Evolutionary conservation across 2,888 invertebrate species (phyloP).

Genomic region (Agriotes lineatus): DNA sequence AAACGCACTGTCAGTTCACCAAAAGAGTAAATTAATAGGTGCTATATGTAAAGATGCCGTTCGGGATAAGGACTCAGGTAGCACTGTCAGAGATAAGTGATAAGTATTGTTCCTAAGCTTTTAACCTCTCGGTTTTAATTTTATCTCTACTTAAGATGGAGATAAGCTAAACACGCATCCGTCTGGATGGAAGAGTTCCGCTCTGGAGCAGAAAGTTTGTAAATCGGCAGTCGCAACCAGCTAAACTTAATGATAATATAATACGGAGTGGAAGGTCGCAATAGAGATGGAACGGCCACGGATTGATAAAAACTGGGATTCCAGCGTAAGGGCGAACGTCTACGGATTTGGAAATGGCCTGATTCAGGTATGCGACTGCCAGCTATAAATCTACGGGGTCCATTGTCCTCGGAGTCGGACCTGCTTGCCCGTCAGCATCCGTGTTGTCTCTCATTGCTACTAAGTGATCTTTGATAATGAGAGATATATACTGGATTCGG

Average conservation of each 20-base stretch:
- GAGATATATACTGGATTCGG: constrained; percentile 8
- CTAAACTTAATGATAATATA: constrained; percentile 30
- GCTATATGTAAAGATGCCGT: background rate
- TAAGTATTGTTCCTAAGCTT: constrained; percentile 58
- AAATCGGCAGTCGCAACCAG: constrained; percentile 11
- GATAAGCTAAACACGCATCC: constrained; percentile 27
- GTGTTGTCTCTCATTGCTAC: constrained; percentile 34
- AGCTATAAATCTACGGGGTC: constrained; percentile 52
- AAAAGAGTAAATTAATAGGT: background rate
- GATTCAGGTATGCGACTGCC: constrained; percentile 55
- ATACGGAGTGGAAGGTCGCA: constrained; percentile 28
- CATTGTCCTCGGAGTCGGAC: constrained; percentile 49
- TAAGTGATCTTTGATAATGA: constrained; percentile 37
- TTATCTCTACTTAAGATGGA: constrained; percentile 42
- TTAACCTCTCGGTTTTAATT: constrained; percentile 43
- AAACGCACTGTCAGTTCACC: background rate
- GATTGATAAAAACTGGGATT: constrained; percentile 43
- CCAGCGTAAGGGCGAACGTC: constrained; percentile 46
- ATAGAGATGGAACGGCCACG: constrained; percentile 33
- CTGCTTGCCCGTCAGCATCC: constrained; percentile 44
- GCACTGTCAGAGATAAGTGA: constrained; percentile 48
- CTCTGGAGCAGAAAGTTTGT: background rate
- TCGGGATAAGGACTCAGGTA: constrained; percentile 44
- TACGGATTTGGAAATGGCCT: constrained; percentile 54
- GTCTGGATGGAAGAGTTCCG: constrained; percentile 17